phyloP scores from a whole-genome alignment of 2,888 invertebrate genomes.

The Drosophila histrio region DNA sequence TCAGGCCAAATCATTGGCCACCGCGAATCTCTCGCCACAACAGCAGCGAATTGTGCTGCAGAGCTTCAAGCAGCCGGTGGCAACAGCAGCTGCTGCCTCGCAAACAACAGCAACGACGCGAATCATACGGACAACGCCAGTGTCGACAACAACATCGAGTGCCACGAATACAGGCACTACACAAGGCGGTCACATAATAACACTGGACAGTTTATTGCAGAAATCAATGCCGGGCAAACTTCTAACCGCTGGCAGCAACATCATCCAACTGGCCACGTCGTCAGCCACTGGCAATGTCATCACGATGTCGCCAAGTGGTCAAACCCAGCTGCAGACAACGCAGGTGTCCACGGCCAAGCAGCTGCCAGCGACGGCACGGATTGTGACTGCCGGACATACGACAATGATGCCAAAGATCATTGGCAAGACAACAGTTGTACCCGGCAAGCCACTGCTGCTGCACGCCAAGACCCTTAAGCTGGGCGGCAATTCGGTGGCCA shows the following conservation, averaged over 20 bases:
- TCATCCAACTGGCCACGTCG: slow-evolving; percentile 85
- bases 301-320: slow-evolving; percentile 44
- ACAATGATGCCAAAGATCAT: slow-evolving; percentile 83
- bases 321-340: slow-evolving; percentile 79
- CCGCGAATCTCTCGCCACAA: slow-evolving; percentile 81
- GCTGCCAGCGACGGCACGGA: slow-evolving; percentile 50
- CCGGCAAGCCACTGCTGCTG: slow-evolving; percentile 65
- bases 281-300: slow-evolving; percentile 51
- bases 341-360: slow-evolving; percentile 30
- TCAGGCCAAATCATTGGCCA: slow-evolving; percentile 43
- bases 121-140: slow-evolving; percentile 54
- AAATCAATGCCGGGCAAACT: slow-evolving; percentile 68
- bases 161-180: slow-evolving; percentile 83
- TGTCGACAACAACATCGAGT: slow-evolving; percentile 24
- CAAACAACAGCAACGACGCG: slow-evolving; percentile 44
- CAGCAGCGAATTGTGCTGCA: slow-evolving; percentile 83
- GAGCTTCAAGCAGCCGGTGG: slow-evolving; percentile 79
- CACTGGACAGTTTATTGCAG: slow-evolving; percentile 82
- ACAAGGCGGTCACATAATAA: slow-evolving; percentile 85
- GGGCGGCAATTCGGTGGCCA: slow-evolving; percentile 82
- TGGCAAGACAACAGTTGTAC: slow-evolving; percentile 75
- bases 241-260: slow-evolving; percentile 83
- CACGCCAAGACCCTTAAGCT: slow-evolving; percentile 64
- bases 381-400: slow-evolving; percentile 79
- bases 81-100: slow-evolving; percentile 28